Evolutionary conservation across 2,888 invertebrate genomes (phyloP).

Genomic region (Sclerodermus sp.): DNA sequence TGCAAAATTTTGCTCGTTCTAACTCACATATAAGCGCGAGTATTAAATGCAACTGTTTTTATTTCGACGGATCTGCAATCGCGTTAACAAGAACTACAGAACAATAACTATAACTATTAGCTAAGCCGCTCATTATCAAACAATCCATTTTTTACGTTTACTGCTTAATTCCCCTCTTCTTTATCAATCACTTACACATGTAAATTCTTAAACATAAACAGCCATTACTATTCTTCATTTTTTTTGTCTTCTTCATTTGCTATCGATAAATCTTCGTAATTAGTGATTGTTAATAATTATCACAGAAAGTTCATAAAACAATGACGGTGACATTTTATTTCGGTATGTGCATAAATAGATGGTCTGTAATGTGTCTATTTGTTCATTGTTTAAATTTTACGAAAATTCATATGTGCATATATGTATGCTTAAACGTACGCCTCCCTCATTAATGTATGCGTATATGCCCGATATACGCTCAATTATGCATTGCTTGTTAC

Average conservation of each 20-base stretch:
- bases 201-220: neutral
- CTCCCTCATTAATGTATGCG: too few species aligned
- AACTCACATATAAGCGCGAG: constrained; percentile 5
- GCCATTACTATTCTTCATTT: constrained; percentile 2
- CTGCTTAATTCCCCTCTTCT: constrained; percentile 16
- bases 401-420: too few species aligned
- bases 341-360: neutral
- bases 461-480: too few species aligned
- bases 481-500: neutral
- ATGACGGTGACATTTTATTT: constrained; percentile 42
- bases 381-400: too few species aligned
- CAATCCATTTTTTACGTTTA: too few species aligned
- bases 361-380: too few species aligned
- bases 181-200: neutral
- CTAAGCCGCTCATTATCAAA: too few species aligned
- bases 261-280: constrained; percentile 31
- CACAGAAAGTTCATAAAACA: constrained; percentile 58
- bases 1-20: constrained; percentile 10
- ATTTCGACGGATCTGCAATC: constrained; percentile 36
- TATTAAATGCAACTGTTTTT: constrained; percentile 29
- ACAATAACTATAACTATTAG: constrained; percentile 35
- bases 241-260: constrained; percentile 12
- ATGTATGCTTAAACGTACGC: too few species aligned
- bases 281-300: constrained; percentile 59
- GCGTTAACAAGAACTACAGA: constrained; percentile 40